Conservation (phyloP, 30 jellyfish, hydroid and myxozoan genomes). For the Phacellophora camtschatica region DNA sequence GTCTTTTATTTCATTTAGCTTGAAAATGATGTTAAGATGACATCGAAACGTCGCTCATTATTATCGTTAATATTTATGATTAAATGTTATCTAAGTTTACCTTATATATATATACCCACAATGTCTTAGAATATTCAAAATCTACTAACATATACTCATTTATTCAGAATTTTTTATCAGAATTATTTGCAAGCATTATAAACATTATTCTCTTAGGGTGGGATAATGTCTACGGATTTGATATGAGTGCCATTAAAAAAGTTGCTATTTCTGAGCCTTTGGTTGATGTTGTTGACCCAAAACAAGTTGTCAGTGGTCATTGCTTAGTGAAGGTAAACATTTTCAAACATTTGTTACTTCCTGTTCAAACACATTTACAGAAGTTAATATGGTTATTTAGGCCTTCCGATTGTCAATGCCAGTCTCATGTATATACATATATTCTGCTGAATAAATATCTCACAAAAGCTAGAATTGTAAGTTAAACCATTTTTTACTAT, state of each 20-base stretch:
- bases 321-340: slow-evolving; percentile 78
- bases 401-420: no score
- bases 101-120: background rate
- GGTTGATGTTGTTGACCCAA: slow-evolving; percentile 97
- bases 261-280: slow-evolving; percentile 97
- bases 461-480: no score
- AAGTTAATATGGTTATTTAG: no score
- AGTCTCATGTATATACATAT: no score
- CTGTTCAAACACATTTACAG: no score
- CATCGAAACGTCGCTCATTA: no score
- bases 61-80: no score
- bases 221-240: slow-evolving; percentile 99
- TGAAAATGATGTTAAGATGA: no score
- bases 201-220: slow-evolving; percentile 76
- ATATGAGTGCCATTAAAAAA: slow-evolving; percentile 95
- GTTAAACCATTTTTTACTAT: no score
- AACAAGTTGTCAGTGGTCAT: slow-evolving; percentile 84
- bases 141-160: background rate
- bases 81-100: background rate
- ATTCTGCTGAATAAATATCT: no score
- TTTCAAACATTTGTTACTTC: background rate
- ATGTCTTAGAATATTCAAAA: background rate
- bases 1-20: no score
- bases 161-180: background rate
- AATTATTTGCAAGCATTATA: background rate